Conservation (phyloP, 1,140 invertebrate genomes). For the Acarapis woodi region DNA sequence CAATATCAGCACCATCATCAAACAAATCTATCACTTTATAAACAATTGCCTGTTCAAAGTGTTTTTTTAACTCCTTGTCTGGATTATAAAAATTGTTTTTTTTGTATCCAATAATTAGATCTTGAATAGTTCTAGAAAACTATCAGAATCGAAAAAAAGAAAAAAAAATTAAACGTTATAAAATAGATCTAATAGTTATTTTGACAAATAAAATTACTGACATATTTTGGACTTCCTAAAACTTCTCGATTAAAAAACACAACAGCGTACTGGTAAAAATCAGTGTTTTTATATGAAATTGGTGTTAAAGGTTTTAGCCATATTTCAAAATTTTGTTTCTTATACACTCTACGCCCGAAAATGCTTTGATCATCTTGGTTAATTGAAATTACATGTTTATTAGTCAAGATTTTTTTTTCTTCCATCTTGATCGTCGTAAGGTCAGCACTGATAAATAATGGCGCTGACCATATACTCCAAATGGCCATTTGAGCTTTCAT, state of each 20-base stretch:
- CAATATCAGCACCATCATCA: conserved; percentile 46
- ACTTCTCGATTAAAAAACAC: neutral
- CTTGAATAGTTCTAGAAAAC: neutral
- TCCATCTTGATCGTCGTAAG: conserved; percentile 15
- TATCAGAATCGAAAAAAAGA: no score
- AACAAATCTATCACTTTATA: conserved; percentile 64
- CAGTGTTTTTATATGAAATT: no score
- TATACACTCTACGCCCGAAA: conserved; percentile 18
- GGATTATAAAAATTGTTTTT: no score
- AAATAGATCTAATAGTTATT: no score
- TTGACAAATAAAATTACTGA: no score
- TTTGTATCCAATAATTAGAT: no score
- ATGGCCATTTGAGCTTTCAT: conserved; percentile 19
- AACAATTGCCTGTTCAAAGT: neutral
- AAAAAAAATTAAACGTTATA: no score
- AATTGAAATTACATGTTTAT: conserved; percentile 16
- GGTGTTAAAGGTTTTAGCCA: no score
- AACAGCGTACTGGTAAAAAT: no score
- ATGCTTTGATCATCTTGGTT: conserved; percentile 18
- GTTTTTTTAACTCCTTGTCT: no score
- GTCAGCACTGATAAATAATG: conserved; percentile 21
- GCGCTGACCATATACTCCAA: conserved; percentile 20
- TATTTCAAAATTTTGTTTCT: conserved; percentile 7
- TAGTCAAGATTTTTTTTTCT: conserved; percentile 16
- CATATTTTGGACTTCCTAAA: neutral